Evolutionary conservation across 2,113 vertebrate species (phyloP).

Genomic region (Xiphophorus hellerii): DNA sequence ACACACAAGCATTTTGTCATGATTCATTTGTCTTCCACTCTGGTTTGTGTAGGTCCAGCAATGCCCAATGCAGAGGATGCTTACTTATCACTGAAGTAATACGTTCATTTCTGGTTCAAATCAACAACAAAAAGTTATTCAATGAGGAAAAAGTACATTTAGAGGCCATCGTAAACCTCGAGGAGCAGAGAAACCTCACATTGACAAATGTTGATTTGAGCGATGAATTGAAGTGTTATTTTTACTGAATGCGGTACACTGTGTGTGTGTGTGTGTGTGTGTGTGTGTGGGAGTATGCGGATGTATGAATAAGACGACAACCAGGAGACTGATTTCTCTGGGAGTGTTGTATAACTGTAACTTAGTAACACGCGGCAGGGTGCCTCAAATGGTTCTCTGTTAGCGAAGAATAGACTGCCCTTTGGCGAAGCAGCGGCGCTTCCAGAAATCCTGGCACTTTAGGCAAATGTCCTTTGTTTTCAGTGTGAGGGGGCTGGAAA

Average conservation of each 20-base stretch:
- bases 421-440: not conserved
- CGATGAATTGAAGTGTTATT: constrained; percentile 1
- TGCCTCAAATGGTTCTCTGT: not conserved
- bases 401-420: not conserved
- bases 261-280: too few relatives aligned
- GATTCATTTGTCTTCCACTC: not conserved
- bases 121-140: not conserved
- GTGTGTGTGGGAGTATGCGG: constrained; percentile 21
- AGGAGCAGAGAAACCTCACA: not conserved
- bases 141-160: not conserved
- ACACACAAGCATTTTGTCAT: not conserved
- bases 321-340: not conserved
- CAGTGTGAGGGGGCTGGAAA: not conserved
- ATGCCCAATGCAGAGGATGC: too few relatives aligned
- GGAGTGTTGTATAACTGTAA: constrained; percentile 3
- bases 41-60: not conserved
- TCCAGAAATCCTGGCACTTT: not conserved
- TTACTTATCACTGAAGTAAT: not conserved
- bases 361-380: constrained; percentile 4
- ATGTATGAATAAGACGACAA: constrained; percentile 10
- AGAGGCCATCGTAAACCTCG: not conserved
- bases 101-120: not conserved
- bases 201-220: not conserved
- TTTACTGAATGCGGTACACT: not conserved
- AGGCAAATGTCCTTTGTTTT: not conserved